phyloP scores from a whole-genome alignment of 2,797 vertebrate species.

The Simalia tracyae region DNA sequence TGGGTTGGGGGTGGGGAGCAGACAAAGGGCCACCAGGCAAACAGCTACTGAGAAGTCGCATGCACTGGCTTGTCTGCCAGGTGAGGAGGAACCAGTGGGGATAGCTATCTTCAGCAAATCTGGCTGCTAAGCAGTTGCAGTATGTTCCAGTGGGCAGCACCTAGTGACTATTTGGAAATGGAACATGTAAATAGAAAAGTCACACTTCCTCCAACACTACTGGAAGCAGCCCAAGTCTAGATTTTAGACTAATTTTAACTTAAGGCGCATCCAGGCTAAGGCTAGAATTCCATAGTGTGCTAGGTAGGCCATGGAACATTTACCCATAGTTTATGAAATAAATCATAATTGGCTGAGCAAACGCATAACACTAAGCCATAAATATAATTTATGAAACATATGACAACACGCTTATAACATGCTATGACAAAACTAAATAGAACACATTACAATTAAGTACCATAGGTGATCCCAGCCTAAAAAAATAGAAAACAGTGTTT shows the following conservation, averaged over 20 bases:
- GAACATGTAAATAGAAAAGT: neutral
- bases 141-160: neutral
- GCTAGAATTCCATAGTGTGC: neutral
- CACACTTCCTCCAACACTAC: neutral
- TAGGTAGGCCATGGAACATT: neutral
- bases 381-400: neutral
- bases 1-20: neutral
- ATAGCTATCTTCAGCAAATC: neutral
- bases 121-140: neutral
- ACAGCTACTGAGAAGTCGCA: neutral
- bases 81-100: neutral
- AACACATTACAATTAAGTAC: neutral
- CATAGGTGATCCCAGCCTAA: neutral
- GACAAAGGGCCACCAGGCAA: neutral
- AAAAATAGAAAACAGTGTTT: neutral
- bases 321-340: neutral
- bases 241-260: neutral
- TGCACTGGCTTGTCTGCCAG: neutral
- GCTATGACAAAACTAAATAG: neutral
- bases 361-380: neutral
- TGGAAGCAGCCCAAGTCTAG: neutral
- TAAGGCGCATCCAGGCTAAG: neutral
- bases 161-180: neutral
- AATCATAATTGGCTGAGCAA: neutral
- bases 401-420: neutral